Evolutionary conservation across 2,888 invertebrate genomes (phyloP).

Genomic region (Dorcus parallelipipedus): DNA sequence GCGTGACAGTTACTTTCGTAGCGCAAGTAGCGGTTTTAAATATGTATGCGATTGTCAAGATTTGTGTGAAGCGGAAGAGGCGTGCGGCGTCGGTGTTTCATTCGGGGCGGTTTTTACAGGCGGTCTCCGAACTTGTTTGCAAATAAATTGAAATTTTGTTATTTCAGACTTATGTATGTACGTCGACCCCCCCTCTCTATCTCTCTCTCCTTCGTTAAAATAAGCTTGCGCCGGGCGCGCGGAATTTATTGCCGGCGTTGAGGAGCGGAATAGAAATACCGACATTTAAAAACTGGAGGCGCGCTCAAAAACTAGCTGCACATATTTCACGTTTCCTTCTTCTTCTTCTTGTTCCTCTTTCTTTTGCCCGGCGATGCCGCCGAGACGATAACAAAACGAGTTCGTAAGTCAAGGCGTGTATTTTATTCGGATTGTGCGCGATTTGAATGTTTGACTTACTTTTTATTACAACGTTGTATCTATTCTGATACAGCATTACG

Average conservation of each 20-base stretch:
- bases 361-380: too few relatives aligned
- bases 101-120: conserved; percentile 24
- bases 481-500: too few relatives aligned
- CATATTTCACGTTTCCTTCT: too few relatives aligned
- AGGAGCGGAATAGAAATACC: too few relatives aligned
- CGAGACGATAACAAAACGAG: too few relatives aligned
- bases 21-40: conserved; percentile 17
- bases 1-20: conserved; percentile 18
- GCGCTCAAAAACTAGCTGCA: too few relatives aligned
- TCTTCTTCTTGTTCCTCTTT: too few relatives aligned
- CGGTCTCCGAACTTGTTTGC: conserved; percentile 24
- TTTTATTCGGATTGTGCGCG: too few relatives aligned
- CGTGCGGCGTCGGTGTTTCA: conserved; percentile 17
- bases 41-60: conserved; percentile 26
- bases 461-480: too few relatives aligned
- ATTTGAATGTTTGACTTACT: too few relatives aligned
- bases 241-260: background rate
- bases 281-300: too few relatives aligned
- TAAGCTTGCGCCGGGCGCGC: background rate
- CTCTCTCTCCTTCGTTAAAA: background rate
- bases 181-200: background rate
- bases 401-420: too few relatives aligned
- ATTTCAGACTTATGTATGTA: conserved; percentile 18
- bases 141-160: conserved; percentile 30
- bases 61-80: conserved; percentile 18